These are phyloP conservation scores for Ophiothrix spiculata DNA, from an alignment of 35 echinoderm and acorn worm genomes.

Conservation along the genomic window DNA sequence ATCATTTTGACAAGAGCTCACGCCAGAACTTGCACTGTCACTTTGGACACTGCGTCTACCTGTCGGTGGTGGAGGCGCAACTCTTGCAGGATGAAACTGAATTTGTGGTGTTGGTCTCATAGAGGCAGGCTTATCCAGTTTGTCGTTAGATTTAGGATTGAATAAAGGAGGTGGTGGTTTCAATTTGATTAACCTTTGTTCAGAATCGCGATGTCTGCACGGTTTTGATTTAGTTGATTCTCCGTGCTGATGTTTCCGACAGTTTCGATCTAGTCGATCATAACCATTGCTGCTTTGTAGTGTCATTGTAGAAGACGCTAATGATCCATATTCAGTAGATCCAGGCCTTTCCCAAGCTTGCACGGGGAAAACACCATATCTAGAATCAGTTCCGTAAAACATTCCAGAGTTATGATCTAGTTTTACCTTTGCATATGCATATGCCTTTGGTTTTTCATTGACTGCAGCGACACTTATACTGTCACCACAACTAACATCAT, in stretches of 20 bases:
- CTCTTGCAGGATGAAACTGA: background rate
- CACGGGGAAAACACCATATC: background rate
- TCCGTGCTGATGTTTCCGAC: background rate
- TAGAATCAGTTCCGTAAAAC: background rate
- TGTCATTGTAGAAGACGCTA: background rate
- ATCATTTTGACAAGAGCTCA: background rate
- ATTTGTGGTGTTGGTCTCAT: background rate
- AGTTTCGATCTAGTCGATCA: background rate
- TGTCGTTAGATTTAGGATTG: background rate
- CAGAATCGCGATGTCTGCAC: background rate
- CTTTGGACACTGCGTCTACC: background rate
- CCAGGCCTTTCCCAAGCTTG: background rate
- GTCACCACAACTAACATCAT: background rate
- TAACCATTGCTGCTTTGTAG: background rate
- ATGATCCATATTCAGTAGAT: background rate
- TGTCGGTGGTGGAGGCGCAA: background rate
- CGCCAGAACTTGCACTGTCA: background rate
- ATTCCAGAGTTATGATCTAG: background rate
- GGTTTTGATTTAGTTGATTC: background rate
- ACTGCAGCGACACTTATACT: background rate
- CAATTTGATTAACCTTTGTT: background rate
- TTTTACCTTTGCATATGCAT: background rate
- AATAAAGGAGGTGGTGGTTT: background rate
- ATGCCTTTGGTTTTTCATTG: background rate
- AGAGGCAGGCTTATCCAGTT: no score